Base-by-base conservation (phyloP, 2,113 vertebrate species). In the Taurulus bubalis region DNA sequence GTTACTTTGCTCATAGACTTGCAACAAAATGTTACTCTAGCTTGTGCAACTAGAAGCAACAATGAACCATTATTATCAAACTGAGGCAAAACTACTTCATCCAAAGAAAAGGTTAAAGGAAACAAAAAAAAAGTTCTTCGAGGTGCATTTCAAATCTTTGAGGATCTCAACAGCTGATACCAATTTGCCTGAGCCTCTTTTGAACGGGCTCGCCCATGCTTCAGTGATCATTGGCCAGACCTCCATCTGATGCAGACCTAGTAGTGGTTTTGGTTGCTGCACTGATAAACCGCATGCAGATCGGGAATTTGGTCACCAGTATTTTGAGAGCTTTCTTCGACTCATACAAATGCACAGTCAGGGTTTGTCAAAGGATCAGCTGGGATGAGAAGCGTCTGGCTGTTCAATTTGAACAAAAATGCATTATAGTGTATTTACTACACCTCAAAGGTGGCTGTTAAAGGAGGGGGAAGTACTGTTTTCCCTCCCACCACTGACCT, bases 241-340 rank as follows among this genome's bases (percentile, higher is more conserved):
- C 87, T 91, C 83, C 92, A 91, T 95, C 94, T 94, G 93, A 95
- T 93, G 91, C 72, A 92, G 85, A 75, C 85, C 87, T 89, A 88
- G 75, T 55, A 68, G 86, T 67, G 89, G 79, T 88, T 0, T 89
- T 65, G 69, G 90, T 94, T 22, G 60, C 56, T 78, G 87, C 87
- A 60, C 77, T 88, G 90, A 92, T 94, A 71, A 95, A 94, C 89
- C 80, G 53, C 56, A 80, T 85, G 75, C 92, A 95, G 90, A 93
- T 93, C 67, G 84, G 83, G 79, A 93, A 90, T 90, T 83, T 83
- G 26, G 69, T 78, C 68, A 75, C 42, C 68, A 77, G 59, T 87
- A 71, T 80, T 85, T 76, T 26, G n/a, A 80, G 71, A 68, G 75
- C 60, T 78, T 82, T 79, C 71, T 40, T 62, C n/a, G 18, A 22